phyloP scores from a whole-genome alignment of 2,113 vertebrate genomes.

The Gavialis gangeticus region DNA sequence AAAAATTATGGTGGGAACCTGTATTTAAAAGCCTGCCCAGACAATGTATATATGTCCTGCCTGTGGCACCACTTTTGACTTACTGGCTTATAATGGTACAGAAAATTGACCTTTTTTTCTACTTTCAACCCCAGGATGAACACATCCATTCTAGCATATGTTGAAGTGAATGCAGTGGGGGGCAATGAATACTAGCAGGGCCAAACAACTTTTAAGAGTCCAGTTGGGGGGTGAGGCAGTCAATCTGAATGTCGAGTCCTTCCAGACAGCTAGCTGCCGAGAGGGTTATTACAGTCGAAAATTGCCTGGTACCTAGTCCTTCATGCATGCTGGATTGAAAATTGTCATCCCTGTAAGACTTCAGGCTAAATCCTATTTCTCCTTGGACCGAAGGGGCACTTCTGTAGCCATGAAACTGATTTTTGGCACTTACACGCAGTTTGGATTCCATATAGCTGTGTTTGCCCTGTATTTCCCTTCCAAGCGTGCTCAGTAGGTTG shows the following conservation, averaged over 20 bases:
- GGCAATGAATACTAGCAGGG: accelerated
- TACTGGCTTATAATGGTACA: not conserved
- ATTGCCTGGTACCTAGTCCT: not conserved
- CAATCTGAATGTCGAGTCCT: accelerated
- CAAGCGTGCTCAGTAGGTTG: too few relatives aligned
- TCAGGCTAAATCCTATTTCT: too few relatives aligned
- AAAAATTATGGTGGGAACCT: not conserved
- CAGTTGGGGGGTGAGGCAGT: not conserved
- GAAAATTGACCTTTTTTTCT: not conserved
- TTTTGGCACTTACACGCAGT: accelerated
- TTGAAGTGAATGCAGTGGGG: not conserved
- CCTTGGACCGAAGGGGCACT: too few relatives aligned
- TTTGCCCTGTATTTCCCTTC: too few relatives aligned
- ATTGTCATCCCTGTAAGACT: not conserved
- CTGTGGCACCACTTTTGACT: not conserved
- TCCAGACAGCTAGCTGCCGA: not conserved
- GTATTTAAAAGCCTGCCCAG: not conserved
- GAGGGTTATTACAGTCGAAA: not conserved
- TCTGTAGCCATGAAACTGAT: not conserved
- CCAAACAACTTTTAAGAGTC: not conserved
- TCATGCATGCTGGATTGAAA: not conserved
- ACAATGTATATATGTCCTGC: accelerated
- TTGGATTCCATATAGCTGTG: too few relatives aligned
- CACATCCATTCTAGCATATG: not conserved
- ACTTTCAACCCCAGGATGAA: not conserved